phyloP scores from a whole-genome alignment of 2,797 vertebrate species.

The Kryptolebias ocellatus region DNA sequence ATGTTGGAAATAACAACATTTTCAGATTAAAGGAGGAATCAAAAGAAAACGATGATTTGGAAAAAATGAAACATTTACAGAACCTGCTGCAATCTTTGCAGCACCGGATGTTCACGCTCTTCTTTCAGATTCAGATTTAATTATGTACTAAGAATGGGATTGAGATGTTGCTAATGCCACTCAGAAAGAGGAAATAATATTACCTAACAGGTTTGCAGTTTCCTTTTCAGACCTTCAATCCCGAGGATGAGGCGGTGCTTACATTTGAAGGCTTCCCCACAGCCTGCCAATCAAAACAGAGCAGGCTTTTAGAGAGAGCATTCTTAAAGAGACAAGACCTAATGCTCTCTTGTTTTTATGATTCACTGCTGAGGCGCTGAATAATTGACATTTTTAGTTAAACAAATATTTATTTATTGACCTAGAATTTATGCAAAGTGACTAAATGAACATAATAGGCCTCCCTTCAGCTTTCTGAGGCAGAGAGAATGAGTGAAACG shows the following conservation, averaged over 20 bases:
- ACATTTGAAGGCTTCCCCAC: background rate
- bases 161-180: background rate
- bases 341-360: background rate
- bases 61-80: too few species aligned
- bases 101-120: too few species aligned
- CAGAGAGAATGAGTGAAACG: slow-evolving; percentile 6
- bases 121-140: too few species aligned
- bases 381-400: background rate
- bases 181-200: background rate
- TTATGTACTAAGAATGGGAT: background rate
- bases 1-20: too few species aligned
- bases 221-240: background rate
- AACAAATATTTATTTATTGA: background rate
- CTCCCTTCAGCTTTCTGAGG: slow-evolving; percentile 8
- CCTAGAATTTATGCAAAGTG: background rate
- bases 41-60: too few species aligned
- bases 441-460: background rate
- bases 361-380: too few species aligned
- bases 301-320: background rate
- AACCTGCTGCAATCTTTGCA: too few species aligned
- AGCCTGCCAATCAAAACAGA: background rate
- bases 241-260: background rate
- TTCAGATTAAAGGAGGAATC: too few species aligned
- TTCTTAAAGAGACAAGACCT: slow-evolving; percentile 1
- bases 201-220: background rate